phyloP scores from a whole-genome alignment of 2,888 invertebrate genomes.

The Drosophila formosana region DNA sequence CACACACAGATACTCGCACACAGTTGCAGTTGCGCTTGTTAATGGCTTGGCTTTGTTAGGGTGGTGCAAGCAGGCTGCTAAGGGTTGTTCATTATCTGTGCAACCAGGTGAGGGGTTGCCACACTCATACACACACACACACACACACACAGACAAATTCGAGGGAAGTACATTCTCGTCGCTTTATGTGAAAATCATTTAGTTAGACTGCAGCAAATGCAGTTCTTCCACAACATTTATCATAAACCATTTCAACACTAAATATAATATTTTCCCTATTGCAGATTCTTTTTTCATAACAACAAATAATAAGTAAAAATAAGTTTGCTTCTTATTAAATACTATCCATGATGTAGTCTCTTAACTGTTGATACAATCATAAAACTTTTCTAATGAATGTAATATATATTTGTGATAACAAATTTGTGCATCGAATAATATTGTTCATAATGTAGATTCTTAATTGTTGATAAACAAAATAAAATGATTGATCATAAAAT shows the following conservation, averaged over 20 bases:
- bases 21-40: constrained; percentile 42
- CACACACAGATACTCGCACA: constrained; percentile 21
- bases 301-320: too few relatives aligned
- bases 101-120: constrained; percentile 55
- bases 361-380: too few relatives aligned
- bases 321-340: too few relatives aligned
- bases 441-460: too few relatives aligned
- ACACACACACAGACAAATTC: constrained; percentile 1
- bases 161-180: background rate
- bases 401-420: too few relatives aligned
- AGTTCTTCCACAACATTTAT: background rate
- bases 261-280: background rate
- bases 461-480: background rate
- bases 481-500: background rate
- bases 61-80: constrained; percentile 44
- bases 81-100: constrained; percentile 68
- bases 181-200: constrained; percentile 26
- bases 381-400: too few relatives aligned
- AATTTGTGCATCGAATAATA: too few relatives aligned
- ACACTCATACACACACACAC: constrained; percentile 16
- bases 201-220: constrained; percentile 4
- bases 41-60: constrained; percentile 37
- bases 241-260: background rate
- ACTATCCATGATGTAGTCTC: too few relatives aligned
- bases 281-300: background rate